Conservation (phyloP, 2,797 vertebrate species). For the Ptychadena robeensis region DNA sequence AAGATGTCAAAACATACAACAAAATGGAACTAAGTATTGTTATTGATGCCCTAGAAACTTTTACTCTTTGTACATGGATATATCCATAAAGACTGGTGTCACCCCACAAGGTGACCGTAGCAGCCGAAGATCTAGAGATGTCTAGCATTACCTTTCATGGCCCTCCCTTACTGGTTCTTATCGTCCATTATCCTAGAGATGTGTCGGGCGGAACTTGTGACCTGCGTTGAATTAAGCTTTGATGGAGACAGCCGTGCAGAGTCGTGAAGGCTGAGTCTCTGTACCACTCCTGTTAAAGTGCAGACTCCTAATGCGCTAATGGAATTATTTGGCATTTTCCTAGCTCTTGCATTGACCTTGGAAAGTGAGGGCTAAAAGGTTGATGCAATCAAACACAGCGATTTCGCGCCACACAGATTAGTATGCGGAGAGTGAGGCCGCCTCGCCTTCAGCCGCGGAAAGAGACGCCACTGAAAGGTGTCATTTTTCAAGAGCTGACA, state of each 20-base stretch:
- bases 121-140: neutral
- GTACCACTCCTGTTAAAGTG: neutral
- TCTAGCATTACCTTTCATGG: neutral
- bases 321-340: constrained; percentile 46
- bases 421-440: constrained; percentile 63
- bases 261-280: neutral
- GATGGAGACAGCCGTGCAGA: constrained; percentile 10
- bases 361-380: constrained; percentile 59
- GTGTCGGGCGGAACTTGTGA: neutral
- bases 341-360: constrained; percentile 67
- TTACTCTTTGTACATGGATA: neutral
- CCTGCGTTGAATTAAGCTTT: constrained; percentile 9
- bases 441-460: constrained; percentile 7
- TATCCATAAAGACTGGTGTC: neutral
- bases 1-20: too few species aligned
- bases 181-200: constrained; percentile 14
- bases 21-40: too few species aligned
- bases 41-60: too few species aligned
- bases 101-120: neutral
- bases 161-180: neutral
- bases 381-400: constrained; percentile 70
- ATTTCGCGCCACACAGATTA: constrained; percentile 61
- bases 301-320: constrained; percentile 44
- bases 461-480: constrained; percentile 68
- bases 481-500: constrained; percentile 75